Evolutionary conservation across 2,113 vertebrate species (phyloP).

Genomic region (Synodontis membranacea): DNA sequence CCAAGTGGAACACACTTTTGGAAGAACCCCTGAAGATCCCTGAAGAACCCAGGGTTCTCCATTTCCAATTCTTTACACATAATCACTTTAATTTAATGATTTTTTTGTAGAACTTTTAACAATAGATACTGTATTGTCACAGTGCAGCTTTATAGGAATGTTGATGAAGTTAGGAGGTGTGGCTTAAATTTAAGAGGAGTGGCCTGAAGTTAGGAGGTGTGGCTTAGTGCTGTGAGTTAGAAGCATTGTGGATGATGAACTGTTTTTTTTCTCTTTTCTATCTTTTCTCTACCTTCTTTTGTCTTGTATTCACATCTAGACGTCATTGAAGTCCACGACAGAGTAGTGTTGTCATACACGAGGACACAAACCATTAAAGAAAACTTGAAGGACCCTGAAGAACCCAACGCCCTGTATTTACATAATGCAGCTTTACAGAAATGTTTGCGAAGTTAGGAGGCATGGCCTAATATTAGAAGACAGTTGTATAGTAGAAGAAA

Average conservation of each 20-base stretch:
- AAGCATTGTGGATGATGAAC: not conserved
- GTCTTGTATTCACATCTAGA: too few species aligned
- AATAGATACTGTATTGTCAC: not conserved
- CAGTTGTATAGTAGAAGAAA: not conserved
- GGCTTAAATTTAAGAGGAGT: not conserved
- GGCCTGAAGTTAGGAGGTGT: not conserved
- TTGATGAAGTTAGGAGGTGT: not conserved
- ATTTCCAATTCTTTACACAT: not conserved
- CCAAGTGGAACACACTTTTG: not conserved
- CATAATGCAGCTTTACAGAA: not conserved
- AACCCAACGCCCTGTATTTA: not conserved
- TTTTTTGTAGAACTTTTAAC: too few species aligned
- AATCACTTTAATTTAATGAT: too few species aligned
- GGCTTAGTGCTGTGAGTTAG: not conserved
- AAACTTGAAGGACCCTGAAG: not conserved
- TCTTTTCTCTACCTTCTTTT: too few species aligned
- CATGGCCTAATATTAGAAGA: too few species aligned
- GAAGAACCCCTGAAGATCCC: not conserved
- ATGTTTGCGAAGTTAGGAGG: not conserved
- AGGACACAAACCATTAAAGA: too few species aligned
- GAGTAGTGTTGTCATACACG: too few species aligned
- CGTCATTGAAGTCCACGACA: too few species aligned
- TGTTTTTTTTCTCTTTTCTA: too few species aligned
- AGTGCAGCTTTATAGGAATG: not conserved
- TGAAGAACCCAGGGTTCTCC: not conserved